Evolutionary conservation across 1,140 invertebrate species (phyloP).

Genomic region (Zelostemma sp.): DNA sequence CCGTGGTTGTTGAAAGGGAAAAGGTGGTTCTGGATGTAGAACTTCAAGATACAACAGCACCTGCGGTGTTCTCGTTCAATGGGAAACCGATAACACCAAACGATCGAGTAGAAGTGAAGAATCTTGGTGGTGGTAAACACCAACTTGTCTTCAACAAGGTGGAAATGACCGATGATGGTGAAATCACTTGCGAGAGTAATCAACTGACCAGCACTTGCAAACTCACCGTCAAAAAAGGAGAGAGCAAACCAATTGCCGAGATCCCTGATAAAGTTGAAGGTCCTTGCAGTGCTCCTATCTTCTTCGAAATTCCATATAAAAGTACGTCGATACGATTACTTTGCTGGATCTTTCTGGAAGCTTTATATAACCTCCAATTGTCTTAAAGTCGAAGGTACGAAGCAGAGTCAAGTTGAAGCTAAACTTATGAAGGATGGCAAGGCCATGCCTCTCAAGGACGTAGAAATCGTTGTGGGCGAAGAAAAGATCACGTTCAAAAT

Average conservation of each 20-base stretch:
- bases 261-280: constrained; percentile 86
- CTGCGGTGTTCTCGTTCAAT: constrained; percentile 94
- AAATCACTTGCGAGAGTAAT: constrained; percentile 87
- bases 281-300: constrained; percentile 82
- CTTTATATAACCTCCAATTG: constrained; percentile 19
- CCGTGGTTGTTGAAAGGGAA: constrained; percentile 89
- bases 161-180: constrained; percentile 86
- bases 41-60: constrained; percentile 93
- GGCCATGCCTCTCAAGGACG: constrained; percentile 85
- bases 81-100: constrained; percentile 84
- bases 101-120: constrained; percentile 90
- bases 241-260: constrained; percentile 84
- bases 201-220: constrained; percentile 85
- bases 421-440: constrained; percentile 92
- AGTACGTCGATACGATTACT: too few relatives aligned
- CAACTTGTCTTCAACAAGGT: constrained; percentile 88
- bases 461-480: constrained; percentile 89
- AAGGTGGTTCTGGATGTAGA: constrained; percentile 92
- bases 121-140: constrained; percentile 91
- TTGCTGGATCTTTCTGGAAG: too few relatives aligned
- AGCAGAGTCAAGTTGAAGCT: constrained; percentile 87
- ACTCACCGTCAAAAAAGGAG: constrained; percentile 86
- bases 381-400: constrained; percentile 84
- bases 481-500: constrained; percentile 91
- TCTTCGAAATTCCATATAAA: constrained; percentile 92